These are phyloP conservation scores for Isotomurus palustris DNA, from an alignment of 2,888 invertebrate genomes.

Conservation along the genomic window DNA sequence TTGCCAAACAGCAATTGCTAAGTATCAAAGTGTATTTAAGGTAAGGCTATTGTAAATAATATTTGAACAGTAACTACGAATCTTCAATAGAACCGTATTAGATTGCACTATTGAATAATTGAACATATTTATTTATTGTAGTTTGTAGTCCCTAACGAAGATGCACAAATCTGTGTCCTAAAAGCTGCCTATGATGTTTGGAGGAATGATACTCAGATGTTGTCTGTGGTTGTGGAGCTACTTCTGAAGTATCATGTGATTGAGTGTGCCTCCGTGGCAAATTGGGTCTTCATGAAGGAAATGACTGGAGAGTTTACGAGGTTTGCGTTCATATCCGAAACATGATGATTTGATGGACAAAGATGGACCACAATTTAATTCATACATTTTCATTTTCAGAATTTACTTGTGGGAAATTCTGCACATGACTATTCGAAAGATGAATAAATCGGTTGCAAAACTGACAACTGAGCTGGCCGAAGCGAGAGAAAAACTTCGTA, in stretches of 20 bases:
- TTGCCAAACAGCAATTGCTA: constrained; percentile 96
- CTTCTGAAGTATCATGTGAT: constrained; percentile 95
- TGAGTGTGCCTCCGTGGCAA: constrained; percentile 93
- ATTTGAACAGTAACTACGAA: background rate
- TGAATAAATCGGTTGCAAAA: constrained; percentile 90
- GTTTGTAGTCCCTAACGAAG: constrained; percentile 87
- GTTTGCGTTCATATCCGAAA: constrained; percentile 51
- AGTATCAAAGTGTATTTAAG: constrained; percentile 88
- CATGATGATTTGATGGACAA: no score
- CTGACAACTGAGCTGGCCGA: constrained; percentile 70
- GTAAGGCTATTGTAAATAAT: no score
- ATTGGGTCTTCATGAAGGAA: constrained; percentile 94
- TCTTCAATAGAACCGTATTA: background rate
- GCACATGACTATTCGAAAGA: constrained; percentile 90
- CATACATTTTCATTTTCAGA: constrained; percentile 53
- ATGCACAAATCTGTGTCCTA: constrained; percentile 90
- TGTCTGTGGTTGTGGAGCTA: constrained; percentile 93
- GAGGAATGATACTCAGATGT: constrained; percentile 76
- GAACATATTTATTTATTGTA: constrained; percentile 53
- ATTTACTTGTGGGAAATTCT: constrained; percentile 95
- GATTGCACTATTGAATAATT: no score
- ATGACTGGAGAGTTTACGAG: constrained; percentile 85
- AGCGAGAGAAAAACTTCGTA: constrained; percentile 77
- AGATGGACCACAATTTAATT: background rate
- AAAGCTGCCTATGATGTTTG: constrained; percentile 92